phyloP scores from a whole-genome alignment of 2,888 invertebrate genomes.

The Conchocele bisecta region DNA sequence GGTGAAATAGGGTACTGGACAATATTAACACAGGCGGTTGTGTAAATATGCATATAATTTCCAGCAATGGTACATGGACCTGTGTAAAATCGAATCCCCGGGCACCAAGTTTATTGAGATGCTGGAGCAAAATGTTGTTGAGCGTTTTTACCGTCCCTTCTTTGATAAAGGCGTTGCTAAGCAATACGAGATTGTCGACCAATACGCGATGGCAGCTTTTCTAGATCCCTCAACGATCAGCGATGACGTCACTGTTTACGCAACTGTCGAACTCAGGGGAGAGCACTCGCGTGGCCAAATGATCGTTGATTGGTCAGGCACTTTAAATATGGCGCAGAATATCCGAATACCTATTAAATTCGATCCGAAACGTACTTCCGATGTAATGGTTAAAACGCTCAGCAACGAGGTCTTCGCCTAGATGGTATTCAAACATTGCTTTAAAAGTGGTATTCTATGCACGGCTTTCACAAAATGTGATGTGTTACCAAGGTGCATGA shows the following conservation, averaged over 20 bases:
- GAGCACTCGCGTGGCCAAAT: conserved; percentile 44
- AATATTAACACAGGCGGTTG: too few species aligned
- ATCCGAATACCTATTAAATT: conserved; percentile 36
- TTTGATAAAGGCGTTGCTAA: conserved; percentile 14
- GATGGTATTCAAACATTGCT: too few species aligned
- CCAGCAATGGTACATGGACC: conserved; percentile 27
- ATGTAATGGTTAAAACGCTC: too few species aligned
- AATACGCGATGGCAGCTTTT: conserved; percentile 44
- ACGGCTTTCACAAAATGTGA: too few species aligned
- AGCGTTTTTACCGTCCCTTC: conserved; percentile 26
- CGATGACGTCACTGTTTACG: conserved; percentile 32
- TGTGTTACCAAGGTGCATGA: too few species aligned
- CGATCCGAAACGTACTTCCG: conserved; percentile 13
- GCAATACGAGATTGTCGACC: conserved; percentile 40
- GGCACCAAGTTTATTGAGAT: conserved; percentile 24
- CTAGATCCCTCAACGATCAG: conserved; percentile 40
- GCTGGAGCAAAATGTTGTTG: conserved; percentile 32
- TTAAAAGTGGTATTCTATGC: too few species aligned
- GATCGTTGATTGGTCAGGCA: conserved; percentile 50
- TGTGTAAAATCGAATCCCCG: conserved; percentile 3
- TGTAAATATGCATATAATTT: conserved; percentile 5
- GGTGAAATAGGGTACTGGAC: too few species aligned
- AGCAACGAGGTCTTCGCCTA: too few species aligned
- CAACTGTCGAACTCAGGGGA: conserved; percentile 50
- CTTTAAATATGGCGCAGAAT: conserved; percentile 23